phyloP scores from a whole-genome alignment of 2,888 invertebrate species.

The Xylophagus ater region DNA sequence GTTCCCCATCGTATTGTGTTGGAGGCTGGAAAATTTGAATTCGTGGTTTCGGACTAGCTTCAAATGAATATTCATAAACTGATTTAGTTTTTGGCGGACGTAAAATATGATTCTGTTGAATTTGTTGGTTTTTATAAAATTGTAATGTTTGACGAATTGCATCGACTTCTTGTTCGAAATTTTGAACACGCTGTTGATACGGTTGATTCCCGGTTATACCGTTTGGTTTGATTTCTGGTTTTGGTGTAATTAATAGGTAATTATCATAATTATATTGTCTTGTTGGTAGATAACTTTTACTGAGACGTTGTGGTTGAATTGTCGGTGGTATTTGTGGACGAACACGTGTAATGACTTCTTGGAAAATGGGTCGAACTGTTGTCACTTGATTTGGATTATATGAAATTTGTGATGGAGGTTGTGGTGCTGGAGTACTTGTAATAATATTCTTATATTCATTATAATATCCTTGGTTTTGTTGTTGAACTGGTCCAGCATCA shows the following conservation, averaged over 20 bases:
- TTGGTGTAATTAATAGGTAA: slow-evolving; percentile 42
- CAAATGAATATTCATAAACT: slow-evolving; percentile 63
- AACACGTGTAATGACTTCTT: background rate
- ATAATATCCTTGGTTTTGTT: background rate
- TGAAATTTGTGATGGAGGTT: background rate
- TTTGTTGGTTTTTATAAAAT: slow-evolving; percentile 47
- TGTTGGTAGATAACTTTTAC: slow-evolving; percentile 12
- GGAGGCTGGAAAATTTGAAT: slow-evolving; percentile 21
- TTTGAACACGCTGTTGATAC: slow-evolving; percentile 37
- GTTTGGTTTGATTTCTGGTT: slow-evolving; percentile 41
- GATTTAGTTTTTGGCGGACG: slow-evolving; percentile 41
- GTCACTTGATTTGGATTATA: background rate
- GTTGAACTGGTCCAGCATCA: slow-evolving; percentile 24
- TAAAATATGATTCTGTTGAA: slow-evolving; percentile 35
- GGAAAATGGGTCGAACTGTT: background rate
- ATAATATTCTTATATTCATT: background rate
- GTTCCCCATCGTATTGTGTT: slow-evolving; percentile 45
- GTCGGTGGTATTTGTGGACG: background rate
- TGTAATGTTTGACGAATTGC: slow-evolving; percentile 55
- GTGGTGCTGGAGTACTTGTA: background rate
- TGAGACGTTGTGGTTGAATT: slow-evolving; percentile 7
- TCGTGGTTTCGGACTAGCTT: slow-evolving; percentile 39
- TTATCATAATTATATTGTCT: slow-evolving; percentile 21
- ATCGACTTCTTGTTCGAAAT: slow-evolving; percentile 54
- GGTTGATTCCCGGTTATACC: slow-evolving; percentile 17